phyloP scores from a whole-genome alignment of 2,113 vertebrate species.

The Dolichallabes microphthalmus region DNA sequence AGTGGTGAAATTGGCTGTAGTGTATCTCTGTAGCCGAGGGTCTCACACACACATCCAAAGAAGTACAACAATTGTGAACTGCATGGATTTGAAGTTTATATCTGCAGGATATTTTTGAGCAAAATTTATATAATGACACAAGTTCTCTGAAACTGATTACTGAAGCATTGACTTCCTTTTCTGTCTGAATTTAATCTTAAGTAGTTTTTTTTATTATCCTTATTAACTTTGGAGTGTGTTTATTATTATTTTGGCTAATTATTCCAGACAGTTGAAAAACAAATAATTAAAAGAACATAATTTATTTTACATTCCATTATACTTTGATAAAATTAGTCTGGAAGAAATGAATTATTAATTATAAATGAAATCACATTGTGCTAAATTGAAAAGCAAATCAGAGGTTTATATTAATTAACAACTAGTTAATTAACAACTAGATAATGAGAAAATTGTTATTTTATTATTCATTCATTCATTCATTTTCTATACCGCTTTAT shows the following conservation, averaged over 20 bases:
- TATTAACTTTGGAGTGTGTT: background rate
- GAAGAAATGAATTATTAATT: background rate
- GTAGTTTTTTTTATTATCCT: background rate
- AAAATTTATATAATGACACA: background rate
- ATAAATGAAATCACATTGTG: background rate
- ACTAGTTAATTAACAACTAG: background rate
- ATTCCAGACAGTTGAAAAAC: background rate
- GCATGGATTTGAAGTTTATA: conserved; percentile 14
- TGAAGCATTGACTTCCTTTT: background rate
- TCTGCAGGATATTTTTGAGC: conserved; percentile 15
- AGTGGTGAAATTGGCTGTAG: conserved; percentile 75
- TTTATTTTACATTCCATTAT: background rate
- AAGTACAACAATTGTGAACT: conserved; percentile 59
- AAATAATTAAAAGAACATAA: background rate
- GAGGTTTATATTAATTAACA: background rate
- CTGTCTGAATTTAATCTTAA: background rate
- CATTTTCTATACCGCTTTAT: too few relatives aligned
- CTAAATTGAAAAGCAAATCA: background rate
- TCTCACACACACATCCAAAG: conserved; percentile 56
- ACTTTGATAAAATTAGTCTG: background rate
- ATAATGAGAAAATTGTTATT: background rate
- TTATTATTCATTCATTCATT: too few relatives aligned
- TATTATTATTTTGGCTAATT: background rate
- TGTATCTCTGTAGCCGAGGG: conserved; percentile 65
- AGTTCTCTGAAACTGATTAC: background rate